Base-by-base conservation (phyloP, 2,113 vertebrate species). In the Petroica traversi region DNA sequence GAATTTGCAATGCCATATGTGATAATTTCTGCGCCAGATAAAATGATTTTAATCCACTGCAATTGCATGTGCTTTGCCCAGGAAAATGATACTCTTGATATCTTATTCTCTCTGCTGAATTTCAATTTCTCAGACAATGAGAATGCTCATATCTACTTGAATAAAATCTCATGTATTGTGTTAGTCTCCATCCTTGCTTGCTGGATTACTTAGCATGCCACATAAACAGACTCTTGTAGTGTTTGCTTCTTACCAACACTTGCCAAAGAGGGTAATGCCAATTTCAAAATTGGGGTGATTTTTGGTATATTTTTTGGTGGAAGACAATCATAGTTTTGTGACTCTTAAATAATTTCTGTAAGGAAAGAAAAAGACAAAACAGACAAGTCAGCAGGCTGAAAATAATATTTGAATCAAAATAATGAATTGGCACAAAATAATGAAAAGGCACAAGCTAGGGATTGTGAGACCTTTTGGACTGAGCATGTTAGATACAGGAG, bases 21-120 rank as follows among this genome's bases (percentile, higher is more conserved):
- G 40, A 72, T 91, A n/a, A 28, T 85, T 94, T 89, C 77, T 89
- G 41, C 79, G 87, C 85, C 84, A 95, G 81, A 73, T 79, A 68
- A 72, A 93, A 81, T 36, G 6, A 63, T 59, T 85, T 91, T 78
- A 85, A 95, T 71, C 34, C 33, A 26, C 63, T 59, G 23, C 61
- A 78, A 87, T 57, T 91, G n/a, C 89, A 55, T 68, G 25, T 63
- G n/a, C 78, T 91, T 75, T 91, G 66, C 18, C 24, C 3, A 19
- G 52, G 40, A 94, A 94, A 95, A 95, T 29, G 0, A 75, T 57
- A 45, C n/a, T 68, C 36, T 91, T 87, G 38, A 48, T 91, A 40
- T 59, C 73, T 87, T 91, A 59, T 87, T 89, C 51, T 87, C 57
- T 72, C 45, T 85, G 40, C 69, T 57, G n/a, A 25, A 26, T 85